A percentile compares a stretch with the other conserved stretches of the same genome.
Evolutionary conservation across 2,797 vertebrate genomes (phyloP).

Genomic region (Semotilus atromaculatus): DNA sequence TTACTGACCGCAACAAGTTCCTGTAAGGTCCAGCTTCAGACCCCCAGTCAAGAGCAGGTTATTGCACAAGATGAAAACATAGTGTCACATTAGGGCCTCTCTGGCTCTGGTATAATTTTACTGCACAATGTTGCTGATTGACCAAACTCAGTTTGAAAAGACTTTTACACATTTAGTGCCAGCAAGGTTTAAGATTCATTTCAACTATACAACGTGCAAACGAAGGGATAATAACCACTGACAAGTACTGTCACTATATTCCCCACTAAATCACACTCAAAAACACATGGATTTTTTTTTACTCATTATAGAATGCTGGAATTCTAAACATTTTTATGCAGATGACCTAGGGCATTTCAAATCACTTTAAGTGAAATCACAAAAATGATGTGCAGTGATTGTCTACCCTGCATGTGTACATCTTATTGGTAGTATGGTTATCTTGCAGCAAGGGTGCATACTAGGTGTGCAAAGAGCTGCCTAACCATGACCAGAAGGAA

Average conservation of each 20-base stretch:
- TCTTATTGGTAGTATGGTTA: slow-evolving; percentile 15
- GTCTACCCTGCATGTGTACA: slow-evolving; percentile 27
- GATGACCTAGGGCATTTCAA: slow-evolving; percentile 7
- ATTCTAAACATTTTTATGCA: neutral
- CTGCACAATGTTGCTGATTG: slow-evolving; percentile 14
- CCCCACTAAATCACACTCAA: slow-evolving; percentile 38
- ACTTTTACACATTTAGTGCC: slow-evolving; percentile 2
- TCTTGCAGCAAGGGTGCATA: slow-evolving; percentile 13
- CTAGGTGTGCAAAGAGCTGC: slow-evolving; percentile 29
- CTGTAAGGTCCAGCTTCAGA: slow-evolving; percentile 31
- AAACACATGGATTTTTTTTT: slow-evolving; percentile 17
- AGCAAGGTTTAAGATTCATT: slow-evolving; percentile 29
- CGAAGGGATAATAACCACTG: slow-evolving; percentile 3
- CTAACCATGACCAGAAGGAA: slow-evolving; percentile 31
- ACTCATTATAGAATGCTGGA: neutral
- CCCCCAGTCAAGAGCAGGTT: slow-evolving; percentile 20
- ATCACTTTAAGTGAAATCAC: slow-evolving; percentile 11
- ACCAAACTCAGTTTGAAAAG: slow-evolving; percentile 4
- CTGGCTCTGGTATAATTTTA: slow-evolving; percentile 3
- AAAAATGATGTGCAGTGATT: slow-evolving; percentile 23
- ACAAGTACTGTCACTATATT: slow-evolving; percentile 31
- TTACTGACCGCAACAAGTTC: slow-evolving; percentile 2
- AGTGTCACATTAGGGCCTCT: neutral
- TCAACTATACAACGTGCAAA: slow-evolving; percentile 40
- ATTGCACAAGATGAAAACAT: slow-evolving; percentile 38